These are phyloP conservation scores for Zaprionus capensis DNA, from an alignment of 1,140 invertebrate genomes.

Conservation along the genomic window DNA sequence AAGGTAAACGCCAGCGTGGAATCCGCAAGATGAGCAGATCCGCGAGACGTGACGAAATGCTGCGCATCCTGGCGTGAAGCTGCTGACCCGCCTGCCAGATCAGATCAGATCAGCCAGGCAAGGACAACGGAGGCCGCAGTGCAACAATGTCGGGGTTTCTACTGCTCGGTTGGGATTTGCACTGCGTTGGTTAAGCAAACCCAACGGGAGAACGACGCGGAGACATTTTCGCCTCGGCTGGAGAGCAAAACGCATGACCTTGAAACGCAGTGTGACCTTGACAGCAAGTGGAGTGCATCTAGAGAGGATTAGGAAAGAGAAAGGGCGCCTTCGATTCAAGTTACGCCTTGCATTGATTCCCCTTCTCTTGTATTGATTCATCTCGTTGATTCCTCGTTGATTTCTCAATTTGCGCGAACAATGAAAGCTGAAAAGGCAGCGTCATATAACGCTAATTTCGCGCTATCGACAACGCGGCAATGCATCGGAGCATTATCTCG, in stretches of 20 bases:
- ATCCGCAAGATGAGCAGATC: neutral
- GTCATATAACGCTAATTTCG: slow-evolving; percentile 78
- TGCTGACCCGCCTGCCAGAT: slow-evolving; percentile 4
- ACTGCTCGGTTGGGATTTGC: slow-evolving; percentile 67
- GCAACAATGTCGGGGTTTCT: slow-evolving; percentile 69
- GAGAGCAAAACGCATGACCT: slow-evolving; percentile 35
- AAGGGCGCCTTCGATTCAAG: neutral
- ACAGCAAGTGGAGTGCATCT: neutral
- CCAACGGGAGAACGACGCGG: slow-evolving; percentile 60
- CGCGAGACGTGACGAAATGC: neutral
- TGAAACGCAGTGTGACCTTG: slow-evolving; percentile 14
- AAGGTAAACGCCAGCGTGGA: slow-evolving; percentile 70
- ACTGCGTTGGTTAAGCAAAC: slow-evolving; percentile 69
- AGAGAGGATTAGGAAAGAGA: neutral
- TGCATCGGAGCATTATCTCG: slow-evolving; percentile 19
- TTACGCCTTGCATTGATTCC: neutral
- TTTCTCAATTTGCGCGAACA: slow-evolving; percentile 65
- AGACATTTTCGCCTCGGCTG: slow-evolving; percentile 60
- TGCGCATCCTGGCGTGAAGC: neutral
- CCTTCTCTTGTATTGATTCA: neutral
- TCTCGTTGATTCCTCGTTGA: slow-evolving; percentile 46
- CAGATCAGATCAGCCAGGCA: slow-evolving; percentile 35
- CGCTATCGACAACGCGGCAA: slow-evolving; percentile 58
- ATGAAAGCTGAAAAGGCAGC: slow-evolving; percentile 66
- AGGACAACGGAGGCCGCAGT: slow-evolving; percentile 77